These are phyloP conservation scores for Apamea anceps DNA, from an alignment of 2,888 invertebrate species.

Conservation along the genomic window DNA sequence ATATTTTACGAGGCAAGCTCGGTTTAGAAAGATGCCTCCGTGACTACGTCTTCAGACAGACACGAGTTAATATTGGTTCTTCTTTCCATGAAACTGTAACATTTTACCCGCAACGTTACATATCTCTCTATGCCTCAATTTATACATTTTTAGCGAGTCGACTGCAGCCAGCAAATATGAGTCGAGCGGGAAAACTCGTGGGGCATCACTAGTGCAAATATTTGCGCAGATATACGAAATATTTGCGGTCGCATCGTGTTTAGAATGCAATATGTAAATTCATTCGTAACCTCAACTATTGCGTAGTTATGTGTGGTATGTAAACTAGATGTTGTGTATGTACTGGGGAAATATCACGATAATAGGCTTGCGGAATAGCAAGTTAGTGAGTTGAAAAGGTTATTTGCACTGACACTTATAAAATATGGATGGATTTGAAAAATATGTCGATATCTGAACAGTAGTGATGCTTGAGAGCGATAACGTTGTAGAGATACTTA, in stretches of 20 bases:
- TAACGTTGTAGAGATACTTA: background rate
- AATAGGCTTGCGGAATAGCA: background rate
- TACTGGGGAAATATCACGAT: conserved; percentile 6
- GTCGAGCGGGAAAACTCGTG: conserved; percentile 27
- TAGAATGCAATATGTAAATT: conserved; percentile 86
- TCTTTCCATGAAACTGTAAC: conserved; percentile 32
- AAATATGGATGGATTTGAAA: background rate
- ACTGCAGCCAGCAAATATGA: conserved; percentile 43
- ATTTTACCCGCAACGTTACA: conserved; percentile 27
- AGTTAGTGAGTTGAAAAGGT: background rate
- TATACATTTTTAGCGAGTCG: conserved; percentile 49
- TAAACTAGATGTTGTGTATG: conserved; percentile 65
- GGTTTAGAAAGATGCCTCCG: conserved; percentile 24
- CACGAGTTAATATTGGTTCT: conserved; percentile 44
- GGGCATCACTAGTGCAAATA: conserved; percentile 55
- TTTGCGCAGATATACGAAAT: conserved; percentile 57
- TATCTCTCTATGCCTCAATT: conserved; percentile 28
- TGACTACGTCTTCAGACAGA: conserved; percentile 3
- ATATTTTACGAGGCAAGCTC: conserved; percentile 27
- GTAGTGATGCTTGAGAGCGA: background rate
- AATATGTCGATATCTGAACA: background rate
- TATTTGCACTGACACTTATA: background rate
- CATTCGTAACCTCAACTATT: conserved; percentile 73
- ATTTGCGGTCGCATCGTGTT: conserved; percentile 63
- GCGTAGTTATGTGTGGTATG: conserved; percentile 73